phyloP scores from a whole-genome alignment of 2,113 vertebrate genomes.

The Oryzias curvinotus region DNA sequence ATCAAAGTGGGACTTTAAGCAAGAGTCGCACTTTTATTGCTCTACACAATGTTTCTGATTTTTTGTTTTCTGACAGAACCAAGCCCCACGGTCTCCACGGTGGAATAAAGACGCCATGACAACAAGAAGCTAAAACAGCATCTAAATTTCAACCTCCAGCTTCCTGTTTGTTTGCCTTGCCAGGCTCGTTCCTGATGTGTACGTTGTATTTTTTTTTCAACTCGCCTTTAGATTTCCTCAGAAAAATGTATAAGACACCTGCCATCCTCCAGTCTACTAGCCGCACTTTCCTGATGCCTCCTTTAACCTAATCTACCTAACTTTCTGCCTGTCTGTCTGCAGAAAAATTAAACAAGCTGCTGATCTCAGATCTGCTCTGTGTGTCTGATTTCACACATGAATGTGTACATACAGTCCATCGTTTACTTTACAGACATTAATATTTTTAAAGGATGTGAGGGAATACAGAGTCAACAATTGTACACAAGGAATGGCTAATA shows the following conservation, averaged over 20 bases:
- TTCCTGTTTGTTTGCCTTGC: constrained; percentile 14
- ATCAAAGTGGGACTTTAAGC: too few relatives aligned
- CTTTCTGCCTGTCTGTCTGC: constrained; percentile 12
- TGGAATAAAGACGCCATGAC: constrained; percentile 34
- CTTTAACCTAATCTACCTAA: constrained; percentile 9
- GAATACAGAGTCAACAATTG: constrained; percentile 12
- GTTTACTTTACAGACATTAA: constrained; percentile 34
- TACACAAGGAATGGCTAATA: constrained; percentile 54
- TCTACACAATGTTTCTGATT: not conserved
- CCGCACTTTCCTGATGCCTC: not conserved
- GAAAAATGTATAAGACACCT: not conserved
- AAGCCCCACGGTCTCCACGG: constrained; percentile 2
- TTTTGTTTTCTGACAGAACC: constrained; percentile 35
- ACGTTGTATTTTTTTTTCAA: not conserved
- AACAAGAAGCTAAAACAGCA: constrained; percentile 28
- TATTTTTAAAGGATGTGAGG: constrained; percentile 17
- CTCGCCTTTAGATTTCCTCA: constrained; percentile 6
- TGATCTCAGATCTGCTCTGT: constrained; percentile 31
- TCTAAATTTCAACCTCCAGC: constrained; percentile 16
- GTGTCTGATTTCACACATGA: constrained; percentile 26
- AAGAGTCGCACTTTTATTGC: not conserved
- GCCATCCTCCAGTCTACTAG: not conserved
- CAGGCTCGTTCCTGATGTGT: not conserved
- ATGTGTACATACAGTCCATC: constrained; percentile 36
- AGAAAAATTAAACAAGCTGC: constrained; percentile 34